Evolutionary conservation across 2,113 vertebrate species (phyloP).

Genomic region (Percina caprodes): DNA sequence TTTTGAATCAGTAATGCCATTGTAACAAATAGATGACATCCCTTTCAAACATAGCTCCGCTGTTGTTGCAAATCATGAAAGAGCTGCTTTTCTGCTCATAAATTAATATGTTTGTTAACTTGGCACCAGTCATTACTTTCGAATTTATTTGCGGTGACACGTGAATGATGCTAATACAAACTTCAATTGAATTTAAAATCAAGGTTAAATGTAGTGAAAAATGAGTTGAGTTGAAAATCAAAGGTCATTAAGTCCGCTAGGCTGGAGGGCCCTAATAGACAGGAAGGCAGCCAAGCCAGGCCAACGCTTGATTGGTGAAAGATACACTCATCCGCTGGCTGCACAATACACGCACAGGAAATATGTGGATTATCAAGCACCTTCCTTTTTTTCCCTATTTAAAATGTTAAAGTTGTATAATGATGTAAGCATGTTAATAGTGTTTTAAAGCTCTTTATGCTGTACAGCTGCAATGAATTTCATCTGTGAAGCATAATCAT

Average conservation of each 20-base stretch:
- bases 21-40: neutral
- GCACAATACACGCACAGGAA: neutral
- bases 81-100: neutral
- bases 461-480: neutral
- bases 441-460: neutral
- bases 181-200: constrained; percentile 45
- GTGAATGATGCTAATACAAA: constrained; percentile 46
- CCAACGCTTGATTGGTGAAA: constrained; percentile 36
- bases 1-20: neutral
- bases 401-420: neutral
- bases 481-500: neutral
- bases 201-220: constrained; percentile 67
- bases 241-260: constrained; percentile 45
- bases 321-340: constrained; percentile 4
- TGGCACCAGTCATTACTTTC: constrained; percentile 21
- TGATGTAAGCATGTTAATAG: neutral
- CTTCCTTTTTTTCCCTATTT: neutral
- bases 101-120: constrained; percentile 24
- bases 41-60: neutral
- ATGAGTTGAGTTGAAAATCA: constrained; percentile 52
- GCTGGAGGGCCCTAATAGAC: constrained; percentile 41
- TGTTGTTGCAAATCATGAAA: neutral
- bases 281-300: constrained; percentile 27
- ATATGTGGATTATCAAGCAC: neutral
- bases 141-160: constrained; percentile 36